These are phyloP conservation scores for Geotrypetes seraphini DNA, from an alignment of 2,797 vertebrate genomes.

Conservation along the genomic window DNA sequence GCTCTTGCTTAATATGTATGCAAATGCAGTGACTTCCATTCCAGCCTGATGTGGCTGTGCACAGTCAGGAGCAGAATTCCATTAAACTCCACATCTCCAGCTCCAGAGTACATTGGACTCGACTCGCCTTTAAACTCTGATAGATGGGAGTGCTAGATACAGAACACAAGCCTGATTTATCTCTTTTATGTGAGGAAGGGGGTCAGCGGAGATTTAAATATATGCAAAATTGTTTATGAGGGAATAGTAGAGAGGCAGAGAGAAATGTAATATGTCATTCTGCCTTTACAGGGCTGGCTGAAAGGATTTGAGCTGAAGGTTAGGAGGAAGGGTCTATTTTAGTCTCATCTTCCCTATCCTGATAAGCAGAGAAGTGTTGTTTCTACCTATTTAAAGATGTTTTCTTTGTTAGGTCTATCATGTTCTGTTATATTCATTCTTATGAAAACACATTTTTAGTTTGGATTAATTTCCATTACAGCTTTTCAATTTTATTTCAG, in stretches of 20 bases:
- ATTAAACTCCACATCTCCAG: slow-evolving; percentile 52
- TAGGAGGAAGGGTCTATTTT: too few species aligned
- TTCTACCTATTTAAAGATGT: too few species aligned
- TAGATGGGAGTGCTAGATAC: slow-evolving; percentile 51
- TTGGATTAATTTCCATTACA: too few species aligned
- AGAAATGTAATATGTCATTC: slow-evolving; percentile 5
- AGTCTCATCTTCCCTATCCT: too few species aligned
- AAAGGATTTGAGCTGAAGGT: slow-evolving; percentile 30
- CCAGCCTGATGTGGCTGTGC: slow-evolving; percentile 71
- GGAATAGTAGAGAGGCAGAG: slow-evolving; percentile 8
- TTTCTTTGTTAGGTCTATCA: too few species aligned
- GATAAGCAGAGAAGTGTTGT: too few species aligned
- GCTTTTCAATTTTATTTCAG: too few species aligned
- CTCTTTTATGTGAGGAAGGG: slow-evolving; percentile 40
- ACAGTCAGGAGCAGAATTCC: slow-evolving; percentile 74
- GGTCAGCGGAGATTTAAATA: slow-evolving; percentile 41
- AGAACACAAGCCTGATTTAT: slow-evolving; percentile 50
- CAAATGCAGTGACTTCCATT: slow-evolving; percentile 81
- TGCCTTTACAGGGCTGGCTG: slow-evolving; percentile 14
- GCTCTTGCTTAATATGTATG: slow-evolving; percentile 95
- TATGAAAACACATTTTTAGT: too few species aligned
- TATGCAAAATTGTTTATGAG: slow-evolving; percentile 52
- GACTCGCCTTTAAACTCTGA: slow-evolving; percentile 58
- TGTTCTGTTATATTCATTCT: too few species aligned
- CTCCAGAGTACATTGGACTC: slow-evolving; percentile 47